Conservation (phyloP, 2,797 vertebrate genomes). For the Rhinoraja longicauda region DNA sequence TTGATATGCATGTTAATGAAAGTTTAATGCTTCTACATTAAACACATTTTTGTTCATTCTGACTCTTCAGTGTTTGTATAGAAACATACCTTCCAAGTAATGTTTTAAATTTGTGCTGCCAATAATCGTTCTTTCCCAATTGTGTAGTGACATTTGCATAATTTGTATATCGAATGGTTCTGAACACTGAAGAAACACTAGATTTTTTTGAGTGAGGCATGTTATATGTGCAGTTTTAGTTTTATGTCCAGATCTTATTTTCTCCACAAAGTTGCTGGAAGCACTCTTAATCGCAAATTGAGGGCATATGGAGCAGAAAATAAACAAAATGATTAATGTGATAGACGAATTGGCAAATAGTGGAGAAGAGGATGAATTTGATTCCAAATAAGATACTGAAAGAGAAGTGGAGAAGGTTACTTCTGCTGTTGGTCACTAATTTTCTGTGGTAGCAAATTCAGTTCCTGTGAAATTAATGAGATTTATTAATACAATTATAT, state of each 20-base stretch:
- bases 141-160: background rate
- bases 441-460: no score
- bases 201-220: background rate
- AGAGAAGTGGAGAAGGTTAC: background rate
- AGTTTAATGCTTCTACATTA: background rate
- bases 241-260: background rate
- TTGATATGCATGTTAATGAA: slow-evolving; percentile 15
- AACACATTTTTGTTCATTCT: background rate
- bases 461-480: no score
- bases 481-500: no score
- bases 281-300: no score
- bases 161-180: background rate
- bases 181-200: background rate
- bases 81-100: background rate
- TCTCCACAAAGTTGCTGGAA: background rate
- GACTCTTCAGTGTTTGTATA: background rate
- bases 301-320: background rate
- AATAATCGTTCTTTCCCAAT: background rate
- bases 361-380: background rate
- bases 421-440: no score
- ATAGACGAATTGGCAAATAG: background rate
- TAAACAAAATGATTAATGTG: background rate
- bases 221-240: background rate
- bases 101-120: background rate
- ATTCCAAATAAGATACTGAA: background rate